Percentiles rank a stretch among this genome's conserved stretches.
phyloP scores from a whole-genome alignment of 92 coral and sea anemone species.

The Metridium senile region DNA sequence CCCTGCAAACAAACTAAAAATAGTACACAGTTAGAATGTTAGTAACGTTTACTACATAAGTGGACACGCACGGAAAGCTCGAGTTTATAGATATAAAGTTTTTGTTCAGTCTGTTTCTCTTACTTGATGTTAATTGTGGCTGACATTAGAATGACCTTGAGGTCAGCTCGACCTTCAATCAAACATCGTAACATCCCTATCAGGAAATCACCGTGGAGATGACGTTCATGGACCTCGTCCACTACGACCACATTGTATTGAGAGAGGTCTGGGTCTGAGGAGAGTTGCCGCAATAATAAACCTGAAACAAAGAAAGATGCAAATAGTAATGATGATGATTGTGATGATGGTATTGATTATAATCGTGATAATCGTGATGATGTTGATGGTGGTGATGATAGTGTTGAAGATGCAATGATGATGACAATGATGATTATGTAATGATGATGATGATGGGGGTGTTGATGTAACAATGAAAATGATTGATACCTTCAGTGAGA shows the following conservation, averaged over 20 bases:
- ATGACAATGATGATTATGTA: too few species aligned
- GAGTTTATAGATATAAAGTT: too few species aligned
- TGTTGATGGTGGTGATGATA: too few species aligned
- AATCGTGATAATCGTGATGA: too few species aligned
- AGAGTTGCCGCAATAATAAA: conserved; percentile 83
- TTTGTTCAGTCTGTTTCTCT: too few species aligned
- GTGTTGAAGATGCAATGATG: too few species aligned
- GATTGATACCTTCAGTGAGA: conserved; percentile 86
- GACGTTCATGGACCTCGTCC: conserved; percentile 98
- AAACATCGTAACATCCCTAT: conserved; percentile 89
- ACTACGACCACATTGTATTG: conserved; percentile 89
- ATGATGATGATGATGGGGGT: too few species aligned
- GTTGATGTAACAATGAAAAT: neutral
- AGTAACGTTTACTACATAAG: neutral
- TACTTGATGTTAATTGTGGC: conserved; percentile 98
- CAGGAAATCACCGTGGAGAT: conserved; percentile 96
- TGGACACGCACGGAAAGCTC: neutral
- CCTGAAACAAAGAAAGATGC: conserved; percentile 64
- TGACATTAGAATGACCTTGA: conserved; percentile 93
- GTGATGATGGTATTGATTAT: too few species aligned
- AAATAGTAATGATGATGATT: too few species aligned
- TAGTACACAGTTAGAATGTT: neutral
- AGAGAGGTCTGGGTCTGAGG: conserved; percentile 93
- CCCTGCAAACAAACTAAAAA: conserved; percentile 80
- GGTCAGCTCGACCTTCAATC: conserved; percentile 84